These are phyloP conservation scores for Junonia oenone DNA, from an alignment of 2,888 invertebrate genomes.

Conservation along the genomic window DNA sequence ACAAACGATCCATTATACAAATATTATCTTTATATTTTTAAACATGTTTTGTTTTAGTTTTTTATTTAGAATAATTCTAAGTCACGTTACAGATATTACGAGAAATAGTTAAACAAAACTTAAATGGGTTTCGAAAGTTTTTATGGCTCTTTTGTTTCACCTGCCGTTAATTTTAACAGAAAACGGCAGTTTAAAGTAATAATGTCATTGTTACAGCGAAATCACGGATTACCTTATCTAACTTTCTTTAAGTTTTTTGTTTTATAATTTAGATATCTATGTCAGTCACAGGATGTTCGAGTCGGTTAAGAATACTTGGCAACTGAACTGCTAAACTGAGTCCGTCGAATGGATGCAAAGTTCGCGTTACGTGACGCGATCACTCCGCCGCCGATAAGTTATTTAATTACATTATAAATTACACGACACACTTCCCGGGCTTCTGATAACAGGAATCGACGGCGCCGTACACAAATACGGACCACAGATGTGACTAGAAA, in stretches of 20 bases:
- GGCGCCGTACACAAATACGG: slow-evolving; percentile 53
- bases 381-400: slow-evolving; percentile 58
- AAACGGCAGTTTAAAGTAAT: slow-evolving; percentile 10
- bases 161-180: slow-evolving; percentile 7
- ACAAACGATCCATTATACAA: background rate
- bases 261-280: background rate
- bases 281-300: slow-evolving; percentile 1
- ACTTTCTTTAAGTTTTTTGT: slow-evolving; percentile 19
- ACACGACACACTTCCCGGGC: slow-evolving; percentile 65
- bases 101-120: slow-evolving; percentile 6
- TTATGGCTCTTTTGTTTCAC: slow-evolving; percentile 22
- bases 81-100: slow-evolving; percentile 1
- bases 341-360: slow-evolving; percentile 51
- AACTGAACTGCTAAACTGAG: slow-evolving; percentile 34
- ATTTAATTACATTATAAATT: slow-evolving; percentile 74
- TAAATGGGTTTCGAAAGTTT: slow-evolving; percentile 23
- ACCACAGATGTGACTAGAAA: slow-evolving; percentile 45
- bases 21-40: background rate
- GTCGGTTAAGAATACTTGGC: slow-evolving; percentile 26
- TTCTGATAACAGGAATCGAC: slow-evolving; percentile 56
- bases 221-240: slow-evolving; percentile 6
- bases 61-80: slow-evolving; percentile 36
- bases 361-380: slow-evolving; percentile 50
- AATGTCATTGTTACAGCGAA: slow-evolving; percentile 31
- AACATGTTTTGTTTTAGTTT: background rate